Percentiles rank a stretch among this genome's conserved stretches.
phyloP scores from a whole-genome alignment of 1,140 invertebrate species.

The Drosophila kepulauana region DNA sequence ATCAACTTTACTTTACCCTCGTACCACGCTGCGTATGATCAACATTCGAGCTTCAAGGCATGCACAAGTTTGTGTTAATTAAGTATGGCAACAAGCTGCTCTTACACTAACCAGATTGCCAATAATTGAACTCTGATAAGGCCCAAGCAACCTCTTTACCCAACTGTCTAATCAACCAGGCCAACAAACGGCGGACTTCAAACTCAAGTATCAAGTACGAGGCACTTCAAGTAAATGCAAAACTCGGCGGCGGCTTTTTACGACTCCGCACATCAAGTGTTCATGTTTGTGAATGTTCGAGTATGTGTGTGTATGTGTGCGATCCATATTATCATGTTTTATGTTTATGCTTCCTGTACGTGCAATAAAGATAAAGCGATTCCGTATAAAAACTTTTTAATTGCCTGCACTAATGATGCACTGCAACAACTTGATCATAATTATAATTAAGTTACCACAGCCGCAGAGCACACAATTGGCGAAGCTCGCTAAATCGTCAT shows the following conservation, averaged over 20 bases:
- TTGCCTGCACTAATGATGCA: slow-evolving; percentile 83
- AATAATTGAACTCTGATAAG: slow-evolving; percentile 48
- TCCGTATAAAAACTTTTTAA: slow-evolving; percentile 82
- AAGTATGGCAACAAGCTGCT: slow-evolving; percentile 24
- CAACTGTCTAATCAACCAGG: slow-evolving; percentile 55
- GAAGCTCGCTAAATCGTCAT: not conserved
- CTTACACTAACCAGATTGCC: slow-evolving; percentile 20
- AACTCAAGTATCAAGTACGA: slow-evolving; percentile 14
- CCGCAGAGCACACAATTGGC: slow-evolving; percentile 30
- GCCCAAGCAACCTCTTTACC: slow-evolving; percentile 13
- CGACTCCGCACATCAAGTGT: not conserved
- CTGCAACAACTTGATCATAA: slow-evolving; percentile 74
- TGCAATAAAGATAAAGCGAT: slow-evolving; percentile 83
- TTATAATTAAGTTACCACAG: slow-evolving; percentile 73
- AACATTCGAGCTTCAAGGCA: slow-evolving; percentile 12
- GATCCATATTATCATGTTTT: slow-evolving; percentile 73
- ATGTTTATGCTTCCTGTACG: slow-evolving; percentile 79
- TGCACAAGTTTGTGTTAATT: slow-evolving; percentile 34
- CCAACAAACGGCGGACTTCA: slow-evolving; percentile 14
- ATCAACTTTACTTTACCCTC: slow-evolving; percentile 31
- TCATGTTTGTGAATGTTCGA: slow-evolving; percentile 5
- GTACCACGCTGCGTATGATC: slow-evolving; percentile 31
- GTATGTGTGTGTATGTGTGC: slow-evolving; percentile 30
- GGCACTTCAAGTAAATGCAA: slow-evolving; percentile 54
- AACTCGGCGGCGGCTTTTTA: slow-evolving; percentile 27